phyloP scores from a whole-genome alignment of 2,113 vertebrate species.

The Bubo scandiacus region DNA sequence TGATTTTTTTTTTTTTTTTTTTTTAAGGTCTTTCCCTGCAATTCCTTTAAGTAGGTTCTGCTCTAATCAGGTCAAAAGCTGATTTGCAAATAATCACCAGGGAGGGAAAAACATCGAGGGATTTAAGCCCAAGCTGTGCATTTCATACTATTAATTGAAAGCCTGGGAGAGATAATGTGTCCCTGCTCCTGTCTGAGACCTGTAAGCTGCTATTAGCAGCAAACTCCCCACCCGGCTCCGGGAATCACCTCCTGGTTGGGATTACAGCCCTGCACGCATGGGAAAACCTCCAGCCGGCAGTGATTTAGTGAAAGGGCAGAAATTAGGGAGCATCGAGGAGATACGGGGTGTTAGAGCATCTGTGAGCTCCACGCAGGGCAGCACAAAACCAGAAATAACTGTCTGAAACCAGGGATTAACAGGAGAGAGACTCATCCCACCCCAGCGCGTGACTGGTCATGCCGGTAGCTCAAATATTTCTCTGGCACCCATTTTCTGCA shows the following conservation, averaged over 20 bases:
- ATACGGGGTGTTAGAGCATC: rapidly evolving
- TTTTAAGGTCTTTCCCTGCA: neutral
- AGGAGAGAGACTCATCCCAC: neutral
- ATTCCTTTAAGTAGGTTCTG: conserved; percentile 20
- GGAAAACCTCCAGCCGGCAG: neutral
- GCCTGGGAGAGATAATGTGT: conserved; percentile 38
- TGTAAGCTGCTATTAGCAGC: conserved; percentile 38
- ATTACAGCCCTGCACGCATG: neutral
- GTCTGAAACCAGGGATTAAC: neutral
- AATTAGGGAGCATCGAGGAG: neutral
- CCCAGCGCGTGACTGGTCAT: rapidly evolving
- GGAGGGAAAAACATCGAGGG: neutral
- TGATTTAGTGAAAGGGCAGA: neutral
- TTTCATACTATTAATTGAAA: conserved; percentile 76
- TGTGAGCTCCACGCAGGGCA: rapidly evolving
- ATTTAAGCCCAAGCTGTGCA: conserved; percentile 45
- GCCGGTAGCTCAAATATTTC: neutral
- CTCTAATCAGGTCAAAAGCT: conserved; percentile 71
- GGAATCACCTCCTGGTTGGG: neutral
- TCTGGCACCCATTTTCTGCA: neutral
- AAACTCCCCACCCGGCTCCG: neutral
- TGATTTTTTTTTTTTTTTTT: neutral
- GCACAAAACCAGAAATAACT: rapidly evolving
- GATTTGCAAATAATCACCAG: conserved; percentile 71
- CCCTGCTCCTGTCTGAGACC: conserved; percentile 7